Percentiles rank a stretch among this genome's conserved stretches.
These are phyloP conservation scores for Zaprionus camerounensis DNA, from an alignment of 1,140 invertebrate species.

Conservation along the genomic window DNA sequence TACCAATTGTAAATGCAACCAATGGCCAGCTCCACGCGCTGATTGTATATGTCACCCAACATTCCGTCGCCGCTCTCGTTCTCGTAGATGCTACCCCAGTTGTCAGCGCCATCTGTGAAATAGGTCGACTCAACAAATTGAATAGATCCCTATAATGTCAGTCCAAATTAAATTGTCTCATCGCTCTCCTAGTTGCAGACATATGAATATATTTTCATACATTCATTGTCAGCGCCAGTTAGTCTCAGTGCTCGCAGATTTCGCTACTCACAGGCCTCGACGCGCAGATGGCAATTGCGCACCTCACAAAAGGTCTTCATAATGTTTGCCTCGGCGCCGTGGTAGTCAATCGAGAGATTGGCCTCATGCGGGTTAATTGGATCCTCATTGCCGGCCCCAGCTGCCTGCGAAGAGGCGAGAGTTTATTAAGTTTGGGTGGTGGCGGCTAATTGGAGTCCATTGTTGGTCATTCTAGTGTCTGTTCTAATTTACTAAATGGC, in stretches of 20 bases:
- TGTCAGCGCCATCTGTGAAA: constrained; percentile 70
- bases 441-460: constrained; percentile 58
- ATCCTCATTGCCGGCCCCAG: constrained; percentile 71
- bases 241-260: background rate
- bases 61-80: constrained; percentile 70
- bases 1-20: constrained; percentile 84
- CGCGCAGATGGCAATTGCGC: constrained; percentile 71
- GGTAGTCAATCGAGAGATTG: constrained; percentile 58
- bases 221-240: background rate
- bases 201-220: background rate
- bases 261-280: constrained; percentile 66
- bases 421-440: constrained; percentile 50
- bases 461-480: constrained; percentile 61
- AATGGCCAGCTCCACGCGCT: constrained; percentile 76
- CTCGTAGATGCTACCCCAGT: constrained; percentile 78
- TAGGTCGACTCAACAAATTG: background rate
- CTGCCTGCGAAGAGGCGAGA: constrained; percentile 44
- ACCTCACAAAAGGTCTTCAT: constrained; percentile 74
- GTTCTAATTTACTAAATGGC: constrained; percentile 76
- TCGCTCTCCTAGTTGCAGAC: background rate
- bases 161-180: background rate
- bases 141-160: background rate
- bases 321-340: constrained; percentile 74
- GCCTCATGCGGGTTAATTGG: constrained; percentile 56
- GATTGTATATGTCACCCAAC: constrained; percentile 72